Evolutionary conservation across 2,888 invertebrate species (phyloP), one percentile per base, ranked within the genome.

Genomic region (Cephus pygmeus): DNA sequence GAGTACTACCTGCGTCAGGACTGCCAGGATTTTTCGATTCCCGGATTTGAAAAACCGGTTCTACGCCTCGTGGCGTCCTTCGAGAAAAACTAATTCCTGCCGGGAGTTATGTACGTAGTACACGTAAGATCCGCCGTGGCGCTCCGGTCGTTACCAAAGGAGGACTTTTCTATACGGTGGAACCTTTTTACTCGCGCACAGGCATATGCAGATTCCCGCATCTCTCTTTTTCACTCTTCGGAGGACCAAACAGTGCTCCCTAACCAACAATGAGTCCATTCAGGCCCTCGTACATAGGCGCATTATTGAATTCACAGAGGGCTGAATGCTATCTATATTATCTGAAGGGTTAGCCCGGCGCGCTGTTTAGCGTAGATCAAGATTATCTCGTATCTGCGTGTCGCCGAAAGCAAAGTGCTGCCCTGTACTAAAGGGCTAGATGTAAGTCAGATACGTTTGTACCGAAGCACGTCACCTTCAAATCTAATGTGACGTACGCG

Each of bases 401-500:
- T 86, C 87, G 88, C 89, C 90, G 89, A 90, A 90, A 90, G 90
- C 89, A 87, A 88, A 88, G 87, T 89, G 88, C 85, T 87, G 84
- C 84, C 81, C 71, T 78, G 35, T 77, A 81, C 83, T 82, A 85
- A 83, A 83, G 85, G 84, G 80, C 84, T 78, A 87, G 88, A 88
- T 88, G 83, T 80, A 75, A 73, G 77, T 56, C 75, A 84, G 88
- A 88, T 88, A 87, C 84, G 85, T 84, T 88, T 88, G 87, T 87
- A 76, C 81, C 79, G 77, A 81, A 82, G 81, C 87, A 84, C 85
- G 86, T 87, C 87, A 84, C 85, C 87, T 88, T 86, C 87, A 88
- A 90, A 91, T 91, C 90, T 89, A 90, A 90, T 88, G 90, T 90
- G 91, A 91, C 90, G 90, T 91, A 89, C 88, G 87, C 88, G 90